These are phyloP conservation scores for Crotalus viridis DNA, from an alignment of 2,113 vertebrate genomes.

Conservation along the genomic window DNA sequence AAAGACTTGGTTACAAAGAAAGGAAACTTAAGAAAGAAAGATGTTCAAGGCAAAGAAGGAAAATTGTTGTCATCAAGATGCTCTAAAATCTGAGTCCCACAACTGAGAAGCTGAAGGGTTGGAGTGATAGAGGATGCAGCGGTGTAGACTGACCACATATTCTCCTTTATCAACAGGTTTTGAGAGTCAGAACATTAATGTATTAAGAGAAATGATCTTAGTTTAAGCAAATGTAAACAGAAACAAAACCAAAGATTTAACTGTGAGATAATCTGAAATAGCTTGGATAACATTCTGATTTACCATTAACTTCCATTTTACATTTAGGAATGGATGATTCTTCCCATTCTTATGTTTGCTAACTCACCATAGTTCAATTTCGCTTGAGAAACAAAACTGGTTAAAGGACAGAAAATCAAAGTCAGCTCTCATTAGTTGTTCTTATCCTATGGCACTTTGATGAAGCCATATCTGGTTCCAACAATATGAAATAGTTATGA, in stretches of 20 bases:
- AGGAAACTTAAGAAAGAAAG: background rate
- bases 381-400: background rate
- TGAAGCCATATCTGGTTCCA: background rate
- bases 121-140: background rate
- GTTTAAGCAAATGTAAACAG: background rate
- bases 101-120: background rate
- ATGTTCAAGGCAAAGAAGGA: background rate
- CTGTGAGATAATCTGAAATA: background rate
- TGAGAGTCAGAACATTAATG: background rate
- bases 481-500: background rate
- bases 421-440: slow-evolving; percentile 5
- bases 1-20: background rate
- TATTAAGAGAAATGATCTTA: background rate
- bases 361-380: background rate
- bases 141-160: background rate
- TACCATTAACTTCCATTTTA: background rate
- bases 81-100: background rate
- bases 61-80: background rate
- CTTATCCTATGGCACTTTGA: background rate
- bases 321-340: background rate
- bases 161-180: background rate
- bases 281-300: background rate
- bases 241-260: background rate
- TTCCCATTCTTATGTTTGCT: background rate
- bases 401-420: slow-evolving; percentile 3